Conservation (phyloP, 1,140 invertebrate genomes). For the Phocides pigmalion region DNA sequence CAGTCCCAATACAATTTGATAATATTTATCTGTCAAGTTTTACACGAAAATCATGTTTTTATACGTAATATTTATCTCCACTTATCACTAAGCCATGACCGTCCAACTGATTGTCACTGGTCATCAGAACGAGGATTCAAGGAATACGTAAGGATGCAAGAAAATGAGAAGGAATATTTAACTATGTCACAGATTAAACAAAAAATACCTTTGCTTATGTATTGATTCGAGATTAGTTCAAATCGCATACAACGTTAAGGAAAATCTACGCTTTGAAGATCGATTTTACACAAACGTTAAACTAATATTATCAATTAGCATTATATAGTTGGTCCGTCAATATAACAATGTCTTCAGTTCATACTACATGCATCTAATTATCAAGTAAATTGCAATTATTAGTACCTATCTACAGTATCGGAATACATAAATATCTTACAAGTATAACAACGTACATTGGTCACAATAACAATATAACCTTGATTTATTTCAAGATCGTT, state of each 20-base stretch:
- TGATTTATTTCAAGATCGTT: not conserved
- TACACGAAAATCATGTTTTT: no score
- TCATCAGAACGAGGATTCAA: no score
- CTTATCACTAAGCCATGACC: no score
- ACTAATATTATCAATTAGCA: slow-evolving; percentile 5
- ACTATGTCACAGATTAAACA: no score
- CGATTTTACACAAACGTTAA: not conserved
- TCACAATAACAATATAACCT: not conserved
- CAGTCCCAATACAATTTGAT: no score
- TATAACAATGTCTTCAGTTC: slow-evolving; percentile 1
- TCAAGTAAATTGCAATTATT: not conserved
- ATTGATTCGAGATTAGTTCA: not conserved
- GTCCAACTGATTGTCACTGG: no score
- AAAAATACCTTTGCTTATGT: no score
- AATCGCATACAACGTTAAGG: not conserved
- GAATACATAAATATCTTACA: slow-evolving; percentile 5
- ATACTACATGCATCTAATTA: not conserved
- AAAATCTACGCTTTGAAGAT: slow-evolving; percentile 4
- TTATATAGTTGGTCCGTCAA: not conserved
- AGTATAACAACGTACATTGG: not conserved
- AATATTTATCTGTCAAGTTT: no score
- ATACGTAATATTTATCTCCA: no score
- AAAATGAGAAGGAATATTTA: no score
- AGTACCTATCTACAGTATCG: not conserved
- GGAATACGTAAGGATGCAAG: no score